phyloP scores from a whole-genome alignment of 2,113 vertebrate genomes.

The Bungarus multicinctus region DNA sequence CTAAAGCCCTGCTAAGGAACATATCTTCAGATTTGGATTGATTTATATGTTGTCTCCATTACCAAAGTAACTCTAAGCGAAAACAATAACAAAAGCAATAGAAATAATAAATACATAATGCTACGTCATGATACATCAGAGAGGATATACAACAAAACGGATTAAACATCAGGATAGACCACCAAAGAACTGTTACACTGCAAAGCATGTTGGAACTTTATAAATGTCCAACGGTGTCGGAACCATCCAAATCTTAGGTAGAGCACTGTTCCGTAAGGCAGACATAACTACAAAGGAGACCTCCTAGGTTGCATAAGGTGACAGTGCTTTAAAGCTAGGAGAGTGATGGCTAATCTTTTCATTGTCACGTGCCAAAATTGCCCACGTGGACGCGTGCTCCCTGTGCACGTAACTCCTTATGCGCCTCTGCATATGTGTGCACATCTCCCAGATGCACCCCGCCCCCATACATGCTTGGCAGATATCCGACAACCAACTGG shows the following conservation, averaged over 20 bases:
- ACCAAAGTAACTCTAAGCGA: neutral
- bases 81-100: neutral
- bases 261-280: neutral
- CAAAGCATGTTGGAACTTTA: neutral
- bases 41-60: neutral
- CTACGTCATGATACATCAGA: neutral
- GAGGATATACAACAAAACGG: neutral
- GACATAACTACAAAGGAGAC: neutral
- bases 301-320: neutral
- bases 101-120: neutral
- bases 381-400: no score
- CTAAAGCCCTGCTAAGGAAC: neutral
- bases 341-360: no score
- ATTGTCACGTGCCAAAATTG: no score
- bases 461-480: no score
- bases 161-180: neutral
- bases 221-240: neutral
- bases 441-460: no score
- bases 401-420: no score
- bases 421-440: no score
- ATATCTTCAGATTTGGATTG: neutral
- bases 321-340: neutral
- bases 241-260: neutral
- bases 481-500: no score
- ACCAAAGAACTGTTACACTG: neutral